Evolutionary conservation across 2,888 invertebrate species (phyloP).

Genomic region (Crepidodera aurea): DNA sequence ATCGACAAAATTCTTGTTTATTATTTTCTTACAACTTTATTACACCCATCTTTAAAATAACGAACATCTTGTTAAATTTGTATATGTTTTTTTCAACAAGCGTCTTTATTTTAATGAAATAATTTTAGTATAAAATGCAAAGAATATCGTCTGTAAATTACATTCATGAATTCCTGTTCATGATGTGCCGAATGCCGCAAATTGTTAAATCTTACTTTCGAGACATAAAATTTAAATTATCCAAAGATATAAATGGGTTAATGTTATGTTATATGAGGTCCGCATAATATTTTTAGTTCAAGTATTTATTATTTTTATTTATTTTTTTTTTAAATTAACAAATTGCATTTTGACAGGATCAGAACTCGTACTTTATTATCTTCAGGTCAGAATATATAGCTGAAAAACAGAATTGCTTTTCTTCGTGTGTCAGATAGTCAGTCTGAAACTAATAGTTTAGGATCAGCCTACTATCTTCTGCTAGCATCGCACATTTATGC

Average conservation of each 20-base stretch:
- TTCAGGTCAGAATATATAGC: no score
- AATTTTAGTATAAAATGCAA: conserved; percentile 17
- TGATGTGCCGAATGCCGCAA: conserved; percentile 14
- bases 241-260: conserved; percentile 10
- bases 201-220: conserved; percentile 15
- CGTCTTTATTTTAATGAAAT: conserved; percentile 12
- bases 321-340: no score
- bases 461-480: no score
- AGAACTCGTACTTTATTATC: no score
- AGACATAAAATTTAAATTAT: conserved; percentile 15
- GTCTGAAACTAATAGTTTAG: no score
- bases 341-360: no score
- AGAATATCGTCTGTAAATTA: conserved; percentile 12
- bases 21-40: conserved; percentile 3
- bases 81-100: conserved; percentile 4
- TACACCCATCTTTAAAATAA: background rate
- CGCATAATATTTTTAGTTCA: no score
- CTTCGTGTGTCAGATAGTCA: no score
- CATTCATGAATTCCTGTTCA: conserved; percentile 2
- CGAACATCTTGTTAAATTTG: conserved; percentile 11
- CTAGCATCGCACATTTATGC: no score
- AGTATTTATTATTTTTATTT: no score
- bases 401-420: no score
- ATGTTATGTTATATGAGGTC: background rate
- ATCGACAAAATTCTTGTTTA: no score